Evolutionary conservation across 2,797 vertebrate genomes (phyloP).

Genomic region (Cuniculus paca): DNA sequence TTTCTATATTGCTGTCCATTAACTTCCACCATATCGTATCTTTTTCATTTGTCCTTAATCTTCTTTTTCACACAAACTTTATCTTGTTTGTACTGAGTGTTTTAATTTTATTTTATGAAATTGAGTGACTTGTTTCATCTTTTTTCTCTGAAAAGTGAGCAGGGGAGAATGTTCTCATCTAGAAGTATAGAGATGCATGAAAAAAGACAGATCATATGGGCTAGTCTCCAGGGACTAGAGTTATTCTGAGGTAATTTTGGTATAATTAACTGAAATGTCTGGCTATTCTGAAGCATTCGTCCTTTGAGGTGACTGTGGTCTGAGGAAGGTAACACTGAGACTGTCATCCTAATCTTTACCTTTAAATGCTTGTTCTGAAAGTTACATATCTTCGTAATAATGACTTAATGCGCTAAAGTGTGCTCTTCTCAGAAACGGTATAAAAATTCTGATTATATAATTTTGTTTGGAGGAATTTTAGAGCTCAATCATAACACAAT

Average conservation of each 20-base stretch:
- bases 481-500: background rate
- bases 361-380: background rate
- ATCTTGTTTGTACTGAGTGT: background rate
- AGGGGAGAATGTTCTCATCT: background rate
- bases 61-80: background rate
- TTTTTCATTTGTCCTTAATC: background rate
- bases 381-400: background rate
- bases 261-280: background rate
- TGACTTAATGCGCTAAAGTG: background rate
- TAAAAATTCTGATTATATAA: background rate
- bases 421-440: background rate
- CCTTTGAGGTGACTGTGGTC: background rate
- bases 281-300: background rate
- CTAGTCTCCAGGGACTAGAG: background rate
- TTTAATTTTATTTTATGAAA: slow-evolving; percentile 36
- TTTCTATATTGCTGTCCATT: background rate
- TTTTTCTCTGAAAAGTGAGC: background rate
- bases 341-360: background rate
- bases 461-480: background rate
- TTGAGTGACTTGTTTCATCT: background rate
- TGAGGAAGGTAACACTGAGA: background rate
- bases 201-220: background rate
- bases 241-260: background rate
- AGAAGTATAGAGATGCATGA: background rate
- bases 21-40: background rate